Evolutionary conservation across 2,113 vertebrate genomes (phyloP).

Genomic region (Chionodraco myersi): DNA sequence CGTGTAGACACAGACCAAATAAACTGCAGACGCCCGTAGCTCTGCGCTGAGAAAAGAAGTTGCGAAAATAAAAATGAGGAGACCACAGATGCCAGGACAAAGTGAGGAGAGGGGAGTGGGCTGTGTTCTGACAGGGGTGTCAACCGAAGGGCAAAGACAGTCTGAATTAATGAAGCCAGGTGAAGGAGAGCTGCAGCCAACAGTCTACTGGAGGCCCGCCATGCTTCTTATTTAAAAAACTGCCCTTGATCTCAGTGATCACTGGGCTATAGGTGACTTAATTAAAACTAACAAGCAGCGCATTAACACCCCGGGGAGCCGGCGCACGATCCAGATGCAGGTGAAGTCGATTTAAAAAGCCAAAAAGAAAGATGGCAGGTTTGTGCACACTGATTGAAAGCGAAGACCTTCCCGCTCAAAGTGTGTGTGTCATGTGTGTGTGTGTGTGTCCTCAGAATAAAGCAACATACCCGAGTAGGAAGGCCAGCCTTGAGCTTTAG

Average conservation of each 20-base stretch:
- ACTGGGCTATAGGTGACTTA: conserved; percentile 70
- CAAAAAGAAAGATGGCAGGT: conserved; percentile 59
- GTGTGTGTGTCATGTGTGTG: conserved; percentile 20
- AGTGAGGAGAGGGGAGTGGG: conserved; percentile 49
- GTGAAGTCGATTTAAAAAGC: conserved; percentile 74
- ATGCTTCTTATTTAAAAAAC: conserved; percentile 62
- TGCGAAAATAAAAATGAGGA: conserved; percentile 40
- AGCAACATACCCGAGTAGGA: conserved; percentile 50
- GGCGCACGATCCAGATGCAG: conserved; percentile 54
- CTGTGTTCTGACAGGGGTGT: conserved; percentile 64
- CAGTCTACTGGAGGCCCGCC: conserved; percentile 53
- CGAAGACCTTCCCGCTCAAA: conserved; percentile 49
- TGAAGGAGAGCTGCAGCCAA: conserved; percentile 48
- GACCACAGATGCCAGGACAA: conserved; percentile 59
- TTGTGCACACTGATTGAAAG: conserved; percentile 68
- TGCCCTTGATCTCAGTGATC: conserved; percentile 69
- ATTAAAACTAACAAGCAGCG: conserved; percentile 73
- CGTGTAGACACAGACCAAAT: conserved; percentile 65
- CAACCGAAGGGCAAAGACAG: conserved; percentile 56
- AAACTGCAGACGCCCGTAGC: conserved; percentile 58
- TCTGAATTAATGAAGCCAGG: conserved; percentile 74
- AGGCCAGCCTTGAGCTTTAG: conserved; percentile 71
- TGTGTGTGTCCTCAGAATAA: conserved; percentile 49
- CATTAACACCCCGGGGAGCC: conserved; percentile 55
- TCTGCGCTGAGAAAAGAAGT: conserved; percentile 38